Conservation (phyloP, 2,888 invertebrate genomes). For the Ophraella communa region DNA sequence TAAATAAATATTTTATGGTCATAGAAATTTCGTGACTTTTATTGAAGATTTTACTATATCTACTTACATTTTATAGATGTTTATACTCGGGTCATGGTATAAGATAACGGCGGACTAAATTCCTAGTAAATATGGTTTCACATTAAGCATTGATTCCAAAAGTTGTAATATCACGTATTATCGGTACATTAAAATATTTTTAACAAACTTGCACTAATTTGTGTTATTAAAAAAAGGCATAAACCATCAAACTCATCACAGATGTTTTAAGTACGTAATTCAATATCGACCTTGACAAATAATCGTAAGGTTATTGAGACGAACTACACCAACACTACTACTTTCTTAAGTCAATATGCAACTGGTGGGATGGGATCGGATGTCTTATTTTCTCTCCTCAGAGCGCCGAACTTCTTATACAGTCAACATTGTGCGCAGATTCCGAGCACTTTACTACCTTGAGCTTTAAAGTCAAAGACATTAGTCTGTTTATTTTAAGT, state of each 20-base stretch:
- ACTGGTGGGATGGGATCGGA: background rate
- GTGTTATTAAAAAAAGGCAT: constrained; percentile 23
- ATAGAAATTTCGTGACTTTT: background rate
- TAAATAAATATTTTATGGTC: background rate
- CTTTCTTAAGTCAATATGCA: background rate
- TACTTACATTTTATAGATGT: background rate
- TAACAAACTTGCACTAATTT: background rate
- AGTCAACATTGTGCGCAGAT: background rate
- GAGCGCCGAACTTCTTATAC: background rate
- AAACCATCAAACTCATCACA: constrained; percentile 25
- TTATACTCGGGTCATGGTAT: background rate
- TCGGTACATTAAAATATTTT: background rate
- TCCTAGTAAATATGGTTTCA: background rate
- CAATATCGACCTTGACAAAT: background rate
- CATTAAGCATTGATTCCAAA: background rate
- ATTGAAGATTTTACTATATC: background rate
- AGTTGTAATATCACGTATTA: background rate
- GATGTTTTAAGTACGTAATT: constrained; percentile 18
- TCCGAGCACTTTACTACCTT: background rate
- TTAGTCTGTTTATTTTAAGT: background rate
- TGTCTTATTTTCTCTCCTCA: constrained; percentile 1
- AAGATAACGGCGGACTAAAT: background rate
- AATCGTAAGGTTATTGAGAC: constrained; percentile 1
- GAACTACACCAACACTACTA: background rate
- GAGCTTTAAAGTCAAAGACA: background rate